Conservation (phyloP, 2,113 vertebrate genomes). For the Isurus oxyrinchus region DNA sequence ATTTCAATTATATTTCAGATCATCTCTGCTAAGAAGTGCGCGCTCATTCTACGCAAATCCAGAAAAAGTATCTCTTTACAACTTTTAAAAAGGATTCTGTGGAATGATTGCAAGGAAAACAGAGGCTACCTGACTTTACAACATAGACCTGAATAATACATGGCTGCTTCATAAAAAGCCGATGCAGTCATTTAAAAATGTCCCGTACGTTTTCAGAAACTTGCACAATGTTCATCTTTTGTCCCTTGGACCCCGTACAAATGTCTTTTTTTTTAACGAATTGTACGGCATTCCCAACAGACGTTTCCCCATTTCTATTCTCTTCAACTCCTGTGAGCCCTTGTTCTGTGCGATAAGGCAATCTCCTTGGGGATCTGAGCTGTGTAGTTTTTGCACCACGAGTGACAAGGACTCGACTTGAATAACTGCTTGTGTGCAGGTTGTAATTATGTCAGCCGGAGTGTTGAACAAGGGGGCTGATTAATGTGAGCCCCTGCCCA, state of each 20-base stretch:
- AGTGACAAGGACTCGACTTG: conserved; percentile 80
- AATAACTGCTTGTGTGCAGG: conserved; percentile 80
- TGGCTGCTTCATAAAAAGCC: conserved; percentile 51
- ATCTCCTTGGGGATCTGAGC: conserved; percentile 76
- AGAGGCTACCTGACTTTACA: conserved; percentile 47
- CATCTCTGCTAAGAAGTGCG: neutral
- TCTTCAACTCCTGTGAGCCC: conserved; percentile 71
- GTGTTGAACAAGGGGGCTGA: conserved; percentile 83
- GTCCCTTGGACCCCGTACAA: conserved; percentile 70
- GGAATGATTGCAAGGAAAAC: conserved; percentile 44
- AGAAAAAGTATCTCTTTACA: neutral
- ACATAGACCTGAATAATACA: conserved; percentile 50
- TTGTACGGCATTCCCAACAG: conserved; percentile 72
- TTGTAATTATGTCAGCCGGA: conserved; percentile 93
- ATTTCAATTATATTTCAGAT: neutral
- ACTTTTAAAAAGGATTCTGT: neutral
- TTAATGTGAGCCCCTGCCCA: conserved; percentile 86
- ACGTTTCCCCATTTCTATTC: conserved; percentile 77
- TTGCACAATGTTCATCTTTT: conserved; percentile 62
- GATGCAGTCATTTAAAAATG: conserved; percentile 59
- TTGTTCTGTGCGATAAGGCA: conserved; percentile 76
- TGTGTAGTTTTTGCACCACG: conserved; percentile 71
- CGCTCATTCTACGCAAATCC: neutral
- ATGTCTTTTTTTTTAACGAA: conserved; percentile 75
- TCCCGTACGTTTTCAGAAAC: conserved; percentile 58